Conservation (phyloP, 2,888 invertebrate genomes). For the Lithodes maja region DNA sequence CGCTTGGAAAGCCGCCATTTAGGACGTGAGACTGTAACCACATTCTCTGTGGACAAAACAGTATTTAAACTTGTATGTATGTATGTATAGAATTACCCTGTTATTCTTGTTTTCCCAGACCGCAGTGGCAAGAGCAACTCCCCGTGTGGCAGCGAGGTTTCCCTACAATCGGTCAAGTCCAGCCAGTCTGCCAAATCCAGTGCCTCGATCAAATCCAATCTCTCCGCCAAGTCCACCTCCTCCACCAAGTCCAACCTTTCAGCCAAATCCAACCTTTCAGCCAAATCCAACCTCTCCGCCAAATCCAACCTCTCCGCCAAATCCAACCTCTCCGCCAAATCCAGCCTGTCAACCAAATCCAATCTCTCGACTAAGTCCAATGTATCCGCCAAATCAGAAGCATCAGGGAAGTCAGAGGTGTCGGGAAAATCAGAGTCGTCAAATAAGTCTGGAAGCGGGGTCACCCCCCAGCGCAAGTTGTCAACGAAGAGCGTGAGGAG, state of each 20-base stretch:
- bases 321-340: slow-evolving; percentile 61
- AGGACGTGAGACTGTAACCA: too few relatives aligned
- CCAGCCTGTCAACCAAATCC: slow-evolving; percentile 42
- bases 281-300: slow-evolving; percentile 50
- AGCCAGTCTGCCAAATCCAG: slow-evolving; percentile 56
- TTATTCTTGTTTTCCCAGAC: background rate
- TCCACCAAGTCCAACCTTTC: slow-evolving; percentile 44
- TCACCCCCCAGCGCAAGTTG: background rate
- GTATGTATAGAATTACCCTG: background rate
- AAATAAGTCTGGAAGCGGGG: background rate
- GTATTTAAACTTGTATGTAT: background rate
- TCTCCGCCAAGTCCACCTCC: slow-evolving; percentile 40
- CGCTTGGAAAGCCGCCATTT: too few relatives aligned
- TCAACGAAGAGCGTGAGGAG: slow-evolving; percentile 19
- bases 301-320: slow-evolving; percentile 52
- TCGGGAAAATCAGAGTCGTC: background rate
- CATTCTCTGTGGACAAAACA: too few relatives aligned
- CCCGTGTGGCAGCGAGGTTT: slow-evolving; percentile 68
- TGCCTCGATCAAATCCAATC: slow-evolving; percentile 60
- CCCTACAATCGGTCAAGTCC: slow-evolving; percentile 61
- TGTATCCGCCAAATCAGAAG: background rate
- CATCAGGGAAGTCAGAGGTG: background rate
- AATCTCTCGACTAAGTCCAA: background rate
- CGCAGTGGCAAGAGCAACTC: slow-evolving; percentile 34
- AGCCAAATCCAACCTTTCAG: slow-evolving; percentile 44